phyloP scores from a whole-genome alignment of 2,888 invertebrate genomes.

The Chymomyza fuscimana region DNA sequence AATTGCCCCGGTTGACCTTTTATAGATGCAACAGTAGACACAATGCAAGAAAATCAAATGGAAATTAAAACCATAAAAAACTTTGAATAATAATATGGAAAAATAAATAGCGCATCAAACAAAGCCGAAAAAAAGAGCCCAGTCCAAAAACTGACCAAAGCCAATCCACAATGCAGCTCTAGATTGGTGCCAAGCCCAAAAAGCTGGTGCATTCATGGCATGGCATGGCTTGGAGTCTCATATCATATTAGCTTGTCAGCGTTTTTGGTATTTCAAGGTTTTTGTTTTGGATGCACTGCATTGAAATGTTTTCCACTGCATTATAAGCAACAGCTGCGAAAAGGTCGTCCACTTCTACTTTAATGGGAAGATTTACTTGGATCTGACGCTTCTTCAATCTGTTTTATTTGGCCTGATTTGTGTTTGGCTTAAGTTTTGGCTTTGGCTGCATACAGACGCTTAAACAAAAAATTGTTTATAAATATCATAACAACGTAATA shows the following conservation, averaged over 20 bases:
- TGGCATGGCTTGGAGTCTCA: background rate
- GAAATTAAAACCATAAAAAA: background rate
- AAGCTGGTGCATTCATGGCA: background rate
- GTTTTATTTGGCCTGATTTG: background rate
- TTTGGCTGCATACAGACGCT: too few relatives aligned
- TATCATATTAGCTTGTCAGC: background rate
- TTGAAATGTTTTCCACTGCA: background rate
- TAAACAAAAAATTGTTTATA: background rate
- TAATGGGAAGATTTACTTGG: background rate
- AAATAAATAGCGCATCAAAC: background rate
- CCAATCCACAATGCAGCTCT: background rate
- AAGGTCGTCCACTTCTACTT: conserved; percentile 1
- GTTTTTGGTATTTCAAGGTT: conserved; percentile 1
- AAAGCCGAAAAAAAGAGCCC: background rate
- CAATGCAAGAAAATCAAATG: background rate
- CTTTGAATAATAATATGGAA: background rate
- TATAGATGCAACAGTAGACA: background rate
- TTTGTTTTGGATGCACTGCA: background rate
- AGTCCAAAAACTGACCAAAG: background rate
- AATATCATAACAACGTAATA: background rate
- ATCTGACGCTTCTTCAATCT: background rate
- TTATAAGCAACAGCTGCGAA: background rate
- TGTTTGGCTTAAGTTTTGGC: too few relatives aligned
- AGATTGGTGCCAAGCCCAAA: background rate
- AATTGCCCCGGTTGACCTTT: background rate